Evolutionary conservation across 2,113 vertebrate species (phyloP), one percentile per base, ranked within the genome.

Genomic region (Apteryx mantelli): DNA sequence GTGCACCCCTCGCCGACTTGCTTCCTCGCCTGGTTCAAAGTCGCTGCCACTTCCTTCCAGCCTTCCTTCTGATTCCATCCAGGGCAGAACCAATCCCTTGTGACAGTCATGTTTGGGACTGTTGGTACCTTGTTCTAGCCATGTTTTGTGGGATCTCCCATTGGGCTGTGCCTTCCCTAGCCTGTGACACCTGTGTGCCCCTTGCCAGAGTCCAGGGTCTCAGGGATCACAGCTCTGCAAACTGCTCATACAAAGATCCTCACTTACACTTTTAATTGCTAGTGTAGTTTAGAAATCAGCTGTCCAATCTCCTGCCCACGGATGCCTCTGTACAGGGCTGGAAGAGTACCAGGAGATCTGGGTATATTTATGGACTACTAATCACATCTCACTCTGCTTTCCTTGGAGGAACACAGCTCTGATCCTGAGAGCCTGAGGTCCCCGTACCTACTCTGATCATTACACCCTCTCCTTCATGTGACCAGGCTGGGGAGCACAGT

Each of bases 391-490:
- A 25, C 63, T 73, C 28, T 71, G 38, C 63, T 58, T 91, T 61
- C 25, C 63, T 36, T 42, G 42, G 56, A 26, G 52, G 32, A 66
- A 13, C 38, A 75, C 32, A 28, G 50, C 56, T 64, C 85, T 55
- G 66, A n/a, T 11, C 58, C 40, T 36, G 60, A 36, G 48, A 63
- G n/a, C 52, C 61, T 38, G 73, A 84, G 55, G 48, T 58, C 46
- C 53, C 46, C 38, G 16, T 16, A 13, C n/a, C 61, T 73, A 8
- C 76, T 69, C 86, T 34, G n/a, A 21, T 34, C 34, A 8, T 66
- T 38, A 5, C 5, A 9, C 16, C 61, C 48, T 66, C 75, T 89
- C 81, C 70, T 46, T n/a, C 0, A 0, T 17, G 50, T 0, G 1
- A 15, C 24, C 53, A 53, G 56, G 22, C 24, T 50, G 87, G 52